These are phyloP conservation scores for Heterohyrax brucei DNA, from an alignment of 2,797 vertebrate species.

Conservation along the genomic window DNA sequence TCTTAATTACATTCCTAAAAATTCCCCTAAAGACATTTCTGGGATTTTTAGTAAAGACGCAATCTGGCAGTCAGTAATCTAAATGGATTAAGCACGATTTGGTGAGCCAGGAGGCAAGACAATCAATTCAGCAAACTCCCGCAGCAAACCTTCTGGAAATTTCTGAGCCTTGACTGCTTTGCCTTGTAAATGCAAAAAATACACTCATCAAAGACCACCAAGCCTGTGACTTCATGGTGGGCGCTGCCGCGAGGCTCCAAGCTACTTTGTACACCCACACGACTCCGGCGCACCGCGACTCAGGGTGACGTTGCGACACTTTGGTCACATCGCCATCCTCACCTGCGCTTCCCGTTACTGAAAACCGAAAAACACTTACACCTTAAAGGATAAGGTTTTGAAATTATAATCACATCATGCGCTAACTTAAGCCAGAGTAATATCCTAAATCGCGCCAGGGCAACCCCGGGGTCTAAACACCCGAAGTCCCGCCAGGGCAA, in stretches of 20 bases:
- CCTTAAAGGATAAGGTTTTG: neutral
- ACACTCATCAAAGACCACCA: neutral
- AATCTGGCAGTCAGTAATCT: neutral
- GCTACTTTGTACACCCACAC: neutral
- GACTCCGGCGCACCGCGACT: neutral
- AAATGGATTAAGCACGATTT: conserved; percentile 50
- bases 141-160: conserved; percentile 61
- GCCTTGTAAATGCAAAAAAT: neutral
- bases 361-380: conserved; percentile 37
- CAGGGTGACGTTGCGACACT: neutral
- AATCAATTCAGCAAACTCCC: conserved; percentile 33
- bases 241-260: neutral
- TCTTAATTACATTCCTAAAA: conserved; percentile 36
- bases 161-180: conserved; percentile 7
- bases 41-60: neutral
- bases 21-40: conserved; percentile 17
- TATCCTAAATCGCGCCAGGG: neutral
- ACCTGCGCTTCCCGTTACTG: neutral
- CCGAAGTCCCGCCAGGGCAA: neutral
- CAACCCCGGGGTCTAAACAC: neutral
- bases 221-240: neutral
- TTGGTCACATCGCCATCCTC: neutral
- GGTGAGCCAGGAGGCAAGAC: conserved; percentile 11
- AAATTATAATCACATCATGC: conserved; percentile 20
- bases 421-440: neutral